Evolutionary conservation across 1,140 invertebrate species (phyloP), one percentile per base, ranked within the genome.

Genomic region (Brachionus manjavacas): DNA sequence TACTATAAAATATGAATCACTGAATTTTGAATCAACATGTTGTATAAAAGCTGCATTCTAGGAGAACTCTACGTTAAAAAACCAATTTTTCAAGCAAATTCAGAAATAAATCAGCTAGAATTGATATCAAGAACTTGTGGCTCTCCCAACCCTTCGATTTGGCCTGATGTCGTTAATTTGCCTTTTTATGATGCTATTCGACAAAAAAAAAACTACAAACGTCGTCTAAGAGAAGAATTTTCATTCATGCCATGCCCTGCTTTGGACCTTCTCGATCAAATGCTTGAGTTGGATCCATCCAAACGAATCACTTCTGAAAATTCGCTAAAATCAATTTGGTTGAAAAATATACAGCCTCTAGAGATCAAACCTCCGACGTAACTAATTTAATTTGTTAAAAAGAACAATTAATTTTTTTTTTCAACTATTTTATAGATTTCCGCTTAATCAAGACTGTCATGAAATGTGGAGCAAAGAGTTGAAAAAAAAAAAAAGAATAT

Each of bases 41-140:
- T 72, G 23, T 35, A 20, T 46, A 16, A 16, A 86, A 92, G 92
- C 28, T 99, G 98, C 88, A 99, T 99, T 87, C 91, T 99, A 35
- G 98, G 96, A 1, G 98, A 99, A 91, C 91, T 99, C 41, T 99
- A 99, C 89, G 92, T 93, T 3, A 98, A 96, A 87, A 95, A 96
- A 87, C 97, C 98, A 4, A 92, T 99, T 35, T 99, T 99, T 89
- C 95, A 95, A 93, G 96, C 95, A 1, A 96, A 95, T 88, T 91
- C 93, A 55, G 98, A 99, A 91, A 92, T 96, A 91, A 92, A 93
- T 88, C 97, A 99, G 88, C 88, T 99, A 66, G 97, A 99, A 88
- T 92, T 94, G 86, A 99, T 99, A 87, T 96, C 95, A 1, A 92
- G 94, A 84, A 91, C 96, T 11, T 99, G 98, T 90, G 98, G 98